Conservation (phyloP, 2,888 invertebrate species). For the Halictus quadricinctus region DNA sequence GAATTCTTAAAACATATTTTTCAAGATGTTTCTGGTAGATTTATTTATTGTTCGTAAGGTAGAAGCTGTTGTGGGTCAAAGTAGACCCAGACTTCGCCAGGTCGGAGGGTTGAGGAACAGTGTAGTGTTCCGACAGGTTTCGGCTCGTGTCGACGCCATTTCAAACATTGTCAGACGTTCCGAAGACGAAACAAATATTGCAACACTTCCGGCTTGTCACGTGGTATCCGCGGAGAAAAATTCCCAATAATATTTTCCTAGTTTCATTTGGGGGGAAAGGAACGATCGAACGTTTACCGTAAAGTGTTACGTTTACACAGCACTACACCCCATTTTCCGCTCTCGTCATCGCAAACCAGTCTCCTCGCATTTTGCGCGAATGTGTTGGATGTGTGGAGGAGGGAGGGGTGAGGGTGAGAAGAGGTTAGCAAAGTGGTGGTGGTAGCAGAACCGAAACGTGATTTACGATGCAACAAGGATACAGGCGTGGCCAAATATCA, state of each 20-base stretch:
- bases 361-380: slow-evolving; percentile 53
- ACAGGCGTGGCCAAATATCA: slow-evolving; percentile 62
- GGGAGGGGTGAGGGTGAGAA: not conserved
- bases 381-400: not conserved
- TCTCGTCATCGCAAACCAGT: slow-evolving; percentile 53
- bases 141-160: not conserved
- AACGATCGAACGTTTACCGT: slow-evolving; percentile 14
- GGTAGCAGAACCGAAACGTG: slow-evolving; percentile 53
- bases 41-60: too few species aligned
- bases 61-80: too few species aligned
- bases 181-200: not conserved
- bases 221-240: not conserved
- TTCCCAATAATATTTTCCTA: slow-evolving; percentile 5
- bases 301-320: slow-evolving; percentile 38
- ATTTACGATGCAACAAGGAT: slow-evolving; percentile 61
- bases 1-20: too few species aligned
- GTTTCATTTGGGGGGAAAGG: not conserved
- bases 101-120: too few species aligned
- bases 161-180: not conserved
- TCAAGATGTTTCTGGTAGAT: too few species aligned
- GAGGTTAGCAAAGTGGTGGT: not conserved
- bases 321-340: slow-evolving; percentile 53
- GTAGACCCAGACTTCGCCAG: too few species aligned
- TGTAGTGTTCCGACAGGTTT: not conserved
- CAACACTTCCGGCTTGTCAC: not conserved